Conservation (phyloP, 2,113 vertebrate species). For the Pseudopodoces humilis region DNA sequence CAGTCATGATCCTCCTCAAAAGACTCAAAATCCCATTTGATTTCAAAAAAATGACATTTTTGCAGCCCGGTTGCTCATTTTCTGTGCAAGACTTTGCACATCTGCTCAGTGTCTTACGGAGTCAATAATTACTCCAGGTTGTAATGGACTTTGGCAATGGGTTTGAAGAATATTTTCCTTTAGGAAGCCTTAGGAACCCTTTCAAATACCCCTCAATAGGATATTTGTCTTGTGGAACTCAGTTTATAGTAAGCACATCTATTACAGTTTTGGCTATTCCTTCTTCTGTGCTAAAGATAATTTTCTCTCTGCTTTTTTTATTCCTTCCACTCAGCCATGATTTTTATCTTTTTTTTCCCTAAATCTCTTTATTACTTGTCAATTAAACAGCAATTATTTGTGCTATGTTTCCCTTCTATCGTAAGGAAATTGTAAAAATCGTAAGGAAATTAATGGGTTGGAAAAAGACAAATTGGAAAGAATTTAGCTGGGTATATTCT, state of each 20-base stretch:
- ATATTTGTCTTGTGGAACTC: neutral
- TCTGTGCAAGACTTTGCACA: neutral
- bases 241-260: neutral
- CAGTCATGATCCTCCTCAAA: neutral
- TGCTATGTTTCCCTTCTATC: neutral
- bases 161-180: neutral
- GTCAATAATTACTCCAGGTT: neutral
- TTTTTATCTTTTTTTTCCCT: neutral
- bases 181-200: neutral
- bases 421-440: neutral
- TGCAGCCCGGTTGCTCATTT: rapidly evolving
- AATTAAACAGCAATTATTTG: neutral
- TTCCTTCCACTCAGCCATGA: neutral
- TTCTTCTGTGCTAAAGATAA: neutral
- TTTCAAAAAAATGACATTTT: neutral
- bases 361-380: neutral
- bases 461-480: neutral
- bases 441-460: neutral
- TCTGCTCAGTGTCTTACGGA: neutral
- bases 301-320: neutral
- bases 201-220: neutral
- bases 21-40: neutral
- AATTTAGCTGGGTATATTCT: neutral
- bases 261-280: neutral
- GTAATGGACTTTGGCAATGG: neutral